phyloP scores from a whole-genome alignment of 2,888 invertebrate genomes.

The Ceratothoa steindachneri region DNA sequence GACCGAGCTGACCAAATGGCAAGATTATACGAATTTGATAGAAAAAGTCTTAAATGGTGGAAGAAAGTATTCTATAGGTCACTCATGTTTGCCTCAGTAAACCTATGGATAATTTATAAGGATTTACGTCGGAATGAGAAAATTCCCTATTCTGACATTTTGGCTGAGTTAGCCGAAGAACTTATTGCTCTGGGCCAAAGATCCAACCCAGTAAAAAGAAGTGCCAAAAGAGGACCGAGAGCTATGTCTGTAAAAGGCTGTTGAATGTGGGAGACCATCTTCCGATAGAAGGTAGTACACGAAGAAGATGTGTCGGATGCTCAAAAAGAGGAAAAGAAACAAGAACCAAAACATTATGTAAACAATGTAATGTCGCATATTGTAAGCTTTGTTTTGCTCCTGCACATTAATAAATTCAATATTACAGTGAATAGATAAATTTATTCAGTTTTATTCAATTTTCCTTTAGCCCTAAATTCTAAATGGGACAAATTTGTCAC shows the following conservation, averaged over 20 bases:
- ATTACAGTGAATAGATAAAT: not conserved
- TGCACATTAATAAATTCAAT: not conserved
- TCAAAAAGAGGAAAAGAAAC: not conserved
- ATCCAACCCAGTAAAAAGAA: not conserved
- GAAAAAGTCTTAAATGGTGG: constrained; percentile 50
- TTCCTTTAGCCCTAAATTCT: too few relatives aligned
- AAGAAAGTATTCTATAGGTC: constrained; percentile 50
- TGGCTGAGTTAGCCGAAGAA: not conserved
- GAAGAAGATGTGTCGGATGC: not conserved
- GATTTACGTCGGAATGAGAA: not conserved
- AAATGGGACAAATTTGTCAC: too few relatives aligned
- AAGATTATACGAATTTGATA: constrained; percentile 49
- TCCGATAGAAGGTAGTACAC: not conserved
- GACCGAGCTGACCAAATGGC: constrained; percentile 50
- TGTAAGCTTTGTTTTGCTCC: not conserved
- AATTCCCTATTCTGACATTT: not conserved
- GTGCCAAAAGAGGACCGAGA: not conserved
- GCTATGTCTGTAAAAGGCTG: not conserved
- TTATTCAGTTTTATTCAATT: too few relatives aligned
- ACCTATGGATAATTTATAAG: constrained; percentile 21
- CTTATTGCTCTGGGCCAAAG: not conserved
- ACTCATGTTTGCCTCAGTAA: constrained; percentile 49
- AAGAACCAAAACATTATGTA: not conserved
- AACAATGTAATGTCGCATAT: not conserved
- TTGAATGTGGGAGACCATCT: not conserved